phyloP scores from a whole-genome alignment of 64 coral and sea anemone genomes.

The Porites lutea region DNA sequence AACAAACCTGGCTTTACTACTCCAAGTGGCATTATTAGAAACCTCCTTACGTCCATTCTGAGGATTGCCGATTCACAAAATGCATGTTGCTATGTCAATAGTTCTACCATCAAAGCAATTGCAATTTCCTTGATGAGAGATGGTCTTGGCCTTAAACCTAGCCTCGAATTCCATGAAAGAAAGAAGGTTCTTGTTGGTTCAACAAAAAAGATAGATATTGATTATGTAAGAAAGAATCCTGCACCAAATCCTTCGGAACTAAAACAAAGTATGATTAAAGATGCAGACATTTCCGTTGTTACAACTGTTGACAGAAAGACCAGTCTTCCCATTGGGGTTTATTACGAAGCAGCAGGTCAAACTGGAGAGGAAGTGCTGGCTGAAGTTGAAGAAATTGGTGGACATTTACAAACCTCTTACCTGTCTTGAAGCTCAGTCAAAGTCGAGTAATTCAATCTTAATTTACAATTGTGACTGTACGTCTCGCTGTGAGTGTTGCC shows the following conservation, averaged over 20 bases:
- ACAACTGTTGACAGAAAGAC: conserved; percentile 66
- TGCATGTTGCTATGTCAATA: conserved; percentile 67
- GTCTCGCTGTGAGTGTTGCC: conserved; percentile 65
- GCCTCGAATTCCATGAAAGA: conserved; percentile 69
- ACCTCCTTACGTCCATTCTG: conserved; percentile 65
- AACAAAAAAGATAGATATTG: conserved; percentile 60
- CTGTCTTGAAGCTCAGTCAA: conserved; percentile 66
- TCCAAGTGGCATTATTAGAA: conserved; percentile 74
- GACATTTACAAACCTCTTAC: conserved; percentile 60
- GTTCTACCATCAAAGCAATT: conserved; percentile 30
- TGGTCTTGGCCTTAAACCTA: conserved; percentile 64
- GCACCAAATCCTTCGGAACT: conserved; percentile 62
- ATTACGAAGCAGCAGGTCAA: conserved; percentile 65
- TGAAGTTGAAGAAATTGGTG: conserved; percentile 63
- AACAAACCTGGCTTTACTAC: conserved; percentile 72
- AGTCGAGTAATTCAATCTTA: conserved; percentile 65
- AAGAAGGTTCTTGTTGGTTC: conserved; percentile 77
- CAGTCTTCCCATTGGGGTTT: conserved; percentile 60
- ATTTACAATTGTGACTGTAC: conserved; percentile 50
- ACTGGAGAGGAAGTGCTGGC: conserved; percentile 57
- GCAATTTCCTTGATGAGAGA: conserved; percentile 66
- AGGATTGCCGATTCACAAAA: conserved; percentile 32
- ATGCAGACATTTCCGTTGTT: conserved; percentile 76
- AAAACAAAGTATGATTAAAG: conserved; percentile 79
- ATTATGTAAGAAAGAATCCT: conserved; percentile 60